Conservation (phyloP, 1,140 invertebrate genomes). For the Mylabris phalerata region DNA sequence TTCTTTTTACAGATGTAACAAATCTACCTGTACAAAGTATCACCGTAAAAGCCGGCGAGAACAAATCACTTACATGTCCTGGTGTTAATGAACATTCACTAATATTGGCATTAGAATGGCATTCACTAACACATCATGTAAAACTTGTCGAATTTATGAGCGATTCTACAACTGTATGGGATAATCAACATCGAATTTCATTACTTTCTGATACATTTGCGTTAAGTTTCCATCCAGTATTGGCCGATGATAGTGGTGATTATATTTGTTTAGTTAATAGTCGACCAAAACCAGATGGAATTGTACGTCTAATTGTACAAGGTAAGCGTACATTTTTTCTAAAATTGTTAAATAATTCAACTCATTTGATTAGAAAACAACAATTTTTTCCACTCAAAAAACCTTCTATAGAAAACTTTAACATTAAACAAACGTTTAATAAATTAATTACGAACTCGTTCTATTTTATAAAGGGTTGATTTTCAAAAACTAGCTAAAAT, state of each 20-base stretch:
- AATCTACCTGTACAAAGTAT: slow-evolving; percentile 50
- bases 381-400: no score
- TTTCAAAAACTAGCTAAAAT: no score
- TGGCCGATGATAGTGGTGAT: slow-evolving; percentile 55
- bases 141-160: slow-evolving; percentile 49
- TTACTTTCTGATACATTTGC: slow-evolving; percentile 55
- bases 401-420: no score
- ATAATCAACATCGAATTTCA: slow-evolving; percentile 48
- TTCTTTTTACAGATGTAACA: slow-evolving; percentile 40
- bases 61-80: slow-evolving; percentile 57
- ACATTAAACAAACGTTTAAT: no score
- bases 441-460: no score
- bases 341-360: no score
- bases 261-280: slow-evolving; percentile 63
- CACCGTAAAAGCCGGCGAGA: slow-evolving; percentile 56
- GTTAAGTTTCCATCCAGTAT: slow-evolving; percentile 55
- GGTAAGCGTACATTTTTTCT: slow-evolving; percentile 42
- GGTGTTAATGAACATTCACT: slow-evolving; percentile 58
- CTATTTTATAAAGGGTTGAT: no score
- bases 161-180: slow-evolving; percentile 48
- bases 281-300: slow-evolving; percentile 54
- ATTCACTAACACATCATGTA: slow-evolving; percentile 35
- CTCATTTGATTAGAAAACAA: no score
- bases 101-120: slow-evolving; percentile 57
- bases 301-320: slow-evolving; percentile 58